Conservation (phyloP, 2,113 vertebrate genomes). For the Lipophrys pholis region DNA sequence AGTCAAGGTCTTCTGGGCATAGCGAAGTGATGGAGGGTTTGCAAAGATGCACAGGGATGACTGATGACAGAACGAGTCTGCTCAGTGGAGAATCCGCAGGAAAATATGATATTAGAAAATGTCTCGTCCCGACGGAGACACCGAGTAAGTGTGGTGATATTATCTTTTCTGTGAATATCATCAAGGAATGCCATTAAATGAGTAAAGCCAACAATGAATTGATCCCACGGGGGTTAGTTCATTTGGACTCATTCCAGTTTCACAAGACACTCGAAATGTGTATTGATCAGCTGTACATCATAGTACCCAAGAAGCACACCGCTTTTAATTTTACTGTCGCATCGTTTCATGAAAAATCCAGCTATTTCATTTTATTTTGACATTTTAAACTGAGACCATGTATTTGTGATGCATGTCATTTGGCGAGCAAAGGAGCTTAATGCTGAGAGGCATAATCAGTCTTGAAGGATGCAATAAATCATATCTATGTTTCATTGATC, state of each 20-base stretch:
- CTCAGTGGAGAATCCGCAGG: not conserved
- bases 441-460: not conserved
- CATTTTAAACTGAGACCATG: not conserved
- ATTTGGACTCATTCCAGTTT: too few species aligned
- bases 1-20: conserved; percentile 20
- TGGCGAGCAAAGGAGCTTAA: not conserved
- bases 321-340: not conserved
- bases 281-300: not conserved
- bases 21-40: conserved; percentile 13
- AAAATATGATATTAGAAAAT: conserved; percentile 1
- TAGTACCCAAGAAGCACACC: not conserved
- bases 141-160: not conserved
- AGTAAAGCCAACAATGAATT: not conserved
- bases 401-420: not conserved
- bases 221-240: not conserved
- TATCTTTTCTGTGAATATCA: not conserved
- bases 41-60: conserved; percentile 9
- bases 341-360: not conserved
- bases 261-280: not conserved
- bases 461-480: not conserved
- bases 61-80: conserved; percentile 17
- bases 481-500: not conserved
- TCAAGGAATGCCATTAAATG: not conserved
- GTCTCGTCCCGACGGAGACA: not conserved
- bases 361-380: not conserved